phyloP scores from a whole-genome alignment of 1,140 invertebrate genomes.

The Lepidurus couesii region DNA sequence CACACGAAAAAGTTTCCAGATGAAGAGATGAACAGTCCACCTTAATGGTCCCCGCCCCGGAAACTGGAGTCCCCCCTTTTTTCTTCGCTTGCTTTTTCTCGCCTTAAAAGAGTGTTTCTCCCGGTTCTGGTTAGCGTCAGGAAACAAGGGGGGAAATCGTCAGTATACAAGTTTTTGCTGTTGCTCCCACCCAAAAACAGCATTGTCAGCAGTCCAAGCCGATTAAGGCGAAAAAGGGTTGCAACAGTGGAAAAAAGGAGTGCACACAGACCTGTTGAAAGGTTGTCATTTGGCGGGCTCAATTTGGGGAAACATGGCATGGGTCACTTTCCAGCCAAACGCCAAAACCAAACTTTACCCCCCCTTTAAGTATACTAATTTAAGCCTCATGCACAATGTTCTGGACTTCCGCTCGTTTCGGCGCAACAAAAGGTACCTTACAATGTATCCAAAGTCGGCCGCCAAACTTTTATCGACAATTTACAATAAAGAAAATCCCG shows the following conservation, averaged over 20 bases:
- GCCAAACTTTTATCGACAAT: too few species aligned
- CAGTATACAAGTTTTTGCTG: too few species aligned
- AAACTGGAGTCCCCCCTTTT: not conserved
- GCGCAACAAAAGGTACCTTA: not conserved
- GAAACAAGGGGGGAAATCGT: not conserved
- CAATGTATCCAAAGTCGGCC: too few species aligned
- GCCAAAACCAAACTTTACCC: slow-evolving; percentile 8
- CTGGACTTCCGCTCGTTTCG: not conserved
- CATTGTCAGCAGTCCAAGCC: slow-evolving; percentile 14
- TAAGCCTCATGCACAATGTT: not conserved
- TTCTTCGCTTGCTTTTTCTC: slow-evolving; percentile 17
- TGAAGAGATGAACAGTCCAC: slow-evolving; percentile 11
- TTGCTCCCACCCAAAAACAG: slow-evolving; percentile 2
- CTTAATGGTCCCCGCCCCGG: slow-evolving; percentile 13
- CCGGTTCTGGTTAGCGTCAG: not conserved
- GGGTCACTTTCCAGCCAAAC: not conserved
- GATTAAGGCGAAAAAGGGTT: slow-evolving; percentile 1
- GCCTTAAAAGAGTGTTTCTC: not conserved
- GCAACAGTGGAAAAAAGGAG: slow-evolving; percentile 13
- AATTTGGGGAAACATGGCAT: slow-evolving; percentile 19
- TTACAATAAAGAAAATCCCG: too few species aligned
- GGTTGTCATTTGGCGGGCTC: slow-evolving; percentile 9
- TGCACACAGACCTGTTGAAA: slow-evolving; percentile 15
- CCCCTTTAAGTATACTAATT: slow-evolving; percentile 10
- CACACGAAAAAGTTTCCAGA: not conserved